Base-by-base conservation (phyloP, 1,140 invertebrate genomes). In the Lasioglossum albipes region DNA sequence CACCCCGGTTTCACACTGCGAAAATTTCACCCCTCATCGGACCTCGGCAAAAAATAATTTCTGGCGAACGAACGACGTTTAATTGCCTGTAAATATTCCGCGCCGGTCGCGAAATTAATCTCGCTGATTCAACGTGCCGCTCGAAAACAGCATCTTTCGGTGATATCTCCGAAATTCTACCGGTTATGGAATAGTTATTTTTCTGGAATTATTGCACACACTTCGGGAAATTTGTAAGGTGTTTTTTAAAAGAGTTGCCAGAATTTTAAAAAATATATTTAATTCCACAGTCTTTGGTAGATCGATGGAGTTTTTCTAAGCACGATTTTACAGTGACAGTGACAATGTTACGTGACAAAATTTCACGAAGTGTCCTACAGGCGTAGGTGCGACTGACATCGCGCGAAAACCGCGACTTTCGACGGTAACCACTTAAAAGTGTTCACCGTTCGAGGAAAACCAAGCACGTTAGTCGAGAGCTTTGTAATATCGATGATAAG, bases 401-500 rank as follows among this genome's bases (percentile, higher is more conserved):
- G 20, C 57, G 57, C 7, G 18, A 20, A 59, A 59, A 59, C 20
- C 57, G 20, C 57, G 20, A n/a, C 52, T n/a, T 59, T n/a, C 57
- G 20, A n/a, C 18, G 41, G 59, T 2, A 12, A 45, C 4, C 82
- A 70, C 75, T 49, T 73, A 76, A 79, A 83, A 84, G 64, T 72
- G 81, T 49, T 79, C 78, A 70, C 45, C 59, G 41, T 61, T 73
- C 62, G 75, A 49, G 64, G 66, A 75, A 82, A 84, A 82, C 76
- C 57, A 62, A 80, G 65, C 72, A 64, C 54, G 75, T 77, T 76
- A 76, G 65, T 64, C 54, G 64, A 87, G 88, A 91, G 89, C 86
- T 89, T 90, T 86, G 86, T 82, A 91, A 92, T 92, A 92, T 92
- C 90, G 89, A 91, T 89, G 88, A 91, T 91, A 90, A 92, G 90